phyloP scores from a whole-genome alignment of 2,797 vertebrate species.

The Acanthiza pusilla region DNA sequence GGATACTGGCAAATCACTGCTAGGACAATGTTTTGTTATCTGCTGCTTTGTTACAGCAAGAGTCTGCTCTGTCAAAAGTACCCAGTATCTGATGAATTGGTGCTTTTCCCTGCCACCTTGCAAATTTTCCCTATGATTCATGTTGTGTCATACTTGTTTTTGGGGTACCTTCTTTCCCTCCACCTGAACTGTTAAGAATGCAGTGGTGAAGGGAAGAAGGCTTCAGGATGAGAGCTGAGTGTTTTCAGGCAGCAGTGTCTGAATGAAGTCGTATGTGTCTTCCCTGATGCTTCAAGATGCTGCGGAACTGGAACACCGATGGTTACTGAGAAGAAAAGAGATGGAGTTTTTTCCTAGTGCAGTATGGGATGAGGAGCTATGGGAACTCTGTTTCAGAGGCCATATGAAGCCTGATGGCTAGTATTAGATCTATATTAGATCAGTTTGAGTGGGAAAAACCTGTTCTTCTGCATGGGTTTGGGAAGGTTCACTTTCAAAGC shows the following conservation, averaged over 20 bases:
- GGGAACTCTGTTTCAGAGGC: not conserved
- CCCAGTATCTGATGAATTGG: not conserved
- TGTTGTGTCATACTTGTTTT: not conserved
- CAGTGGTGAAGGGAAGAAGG: not conserved
- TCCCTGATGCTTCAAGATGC: not conserved
- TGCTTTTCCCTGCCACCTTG: not conserved
- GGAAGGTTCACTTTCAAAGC: not conserved
- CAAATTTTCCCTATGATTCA: not conserved
- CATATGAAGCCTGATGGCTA: not conserved
- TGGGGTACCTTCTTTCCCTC: not conserved
- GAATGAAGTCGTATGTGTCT: not conserved
- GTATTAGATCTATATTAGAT: not conserved
- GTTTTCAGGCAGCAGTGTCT: not conserved
- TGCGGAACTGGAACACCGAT: not conserved
- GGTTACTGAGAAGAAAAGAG: not conserved
- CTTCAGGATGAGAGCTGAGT: not conserved
- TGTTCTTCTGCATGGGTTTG: not conserved
- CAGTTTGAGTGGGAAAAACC: not conserved
- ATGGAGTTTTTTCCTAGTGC: not conserved
- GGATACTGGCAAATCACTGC: not conserved
- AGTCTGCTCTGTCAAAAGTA: not conserved
- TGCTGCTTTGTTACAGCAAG: not conserved
- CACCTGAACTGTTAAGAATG: not conserved
- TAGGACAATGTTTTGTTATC: not conserved
- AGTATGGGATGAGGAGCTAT: not conserved